Base-by-base conservation (phyloP, 2,888 invertebrate species). In the Lamellibrachia columna region DNA sequence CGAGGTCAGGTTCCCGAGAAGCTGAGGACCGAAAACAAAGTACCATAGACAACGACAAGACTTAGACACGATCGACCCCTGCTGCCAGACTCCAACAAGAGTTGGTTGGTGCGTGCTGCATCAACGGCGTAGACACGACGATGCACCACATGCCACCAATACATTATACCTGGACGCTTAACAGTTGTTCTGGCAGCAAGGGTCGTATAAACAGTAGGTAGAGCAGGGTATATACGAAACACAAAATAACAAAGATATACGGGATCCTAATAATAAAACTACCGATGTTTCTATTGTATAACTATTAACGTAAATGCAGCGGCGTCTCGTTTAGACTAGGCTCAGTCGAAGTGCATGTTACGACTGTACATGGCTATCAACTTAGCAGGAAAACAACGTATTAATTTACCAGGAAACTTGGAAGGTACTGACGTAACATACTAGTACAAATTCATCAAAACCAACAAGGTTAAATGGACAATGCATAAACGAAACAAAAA, bases 221-320 rank as follows among this genome's bases (percentile, higher is more conserved):
- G 75, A n/a, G 75, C n/a, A 75, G 75, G 75, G 75, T 75, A 75
- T 75, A 75, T n/a, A 75, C 75, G 55, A 75, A 75, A n/a, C 22
- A 75, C 75, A 75, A 75, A 11, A 22, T 75, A 75, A 75, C 75
- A 22, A 75, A 75, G 15, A 15, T 75, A 75, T 75, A 75, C 75
- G 22, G 75, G 75, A 75, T 75, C 75, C 11, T 75, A 75, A 22
- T 75, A 75, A 22, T 75, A 75, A 6, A 75, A 75, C 15, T 75
- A 75, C 4, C 15, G 75, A 75, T n/a, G 75, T 15, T 75, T 22
- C 75, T 22, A 75, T 22, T 75, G 4, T 22, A n/a, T 22, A 75
- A 11, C n/a, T n/a, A 75, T 22, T 22, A 22, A 22, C 75, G 75
- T 75, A 55, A 2, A 55, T 55, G 8, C 9, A 55, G 55, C 55